Percentiles rank a stretch among this genome's conserved stretches.
Conservation (phyloP, 2,888 invertebrate genomes). For the Cosmia pyralina region DNA sequence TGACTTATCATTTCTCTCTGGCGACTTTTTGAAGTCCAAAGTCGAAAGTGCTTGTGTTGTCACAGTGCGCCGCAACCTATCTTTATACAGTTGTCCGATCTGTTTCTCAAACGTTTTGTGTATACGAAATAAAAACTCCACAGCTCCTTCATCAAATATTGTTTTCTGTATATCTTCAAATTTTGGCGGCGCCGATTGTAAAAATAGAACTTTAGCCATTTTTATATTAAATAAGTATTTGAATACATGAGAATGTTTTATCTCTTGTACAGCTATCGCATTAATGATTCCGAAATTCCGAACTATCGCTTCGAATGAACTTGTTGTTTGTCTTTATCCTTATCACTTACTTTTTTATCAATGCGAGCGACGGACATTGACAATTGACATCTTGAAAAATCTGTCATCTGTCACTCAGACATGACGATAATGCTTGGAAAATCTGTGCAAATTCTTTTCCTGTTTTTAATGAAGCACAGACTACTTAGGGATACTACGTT, state of each 20-base stretch:
- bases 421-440: too few species aligned
- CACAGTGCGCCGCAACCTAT: slow-evolving; percentile 80
- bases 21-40: slow-evolving; percentile 84
- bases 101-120: slow-evolving; percentile 86
- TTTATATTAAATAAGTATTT: background rate
- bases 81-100: slow-evolving; percentile 85
- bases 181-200: slow-evolving; percentile 88
- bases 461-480: too few species aligned
- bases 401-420: background rate
- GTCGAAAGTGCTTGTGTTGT: slow-evolving; percentile 70
- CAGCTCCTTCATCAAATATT: slow-evolving; percentile 90
- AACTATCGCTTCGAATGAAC: slow-evolving; percentile 7
- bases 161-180: slow-evolving; percentile 88
- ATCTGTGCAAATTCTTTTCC: too few species aligned
- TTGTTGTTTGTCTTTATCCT: slow-evolving; percentile 36
- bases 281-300: slow-evolving; percentile 12
- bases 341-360: slow-evolving; percentile 48
- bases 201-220: slow-evolving; percentile 79
- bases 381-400: background rate
- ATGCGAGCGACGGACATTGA: background rate
- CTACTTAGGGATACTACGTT: too few species aligned
- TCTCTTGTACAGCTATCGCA: slow-evolving; percentile 4
- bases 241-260: too few species aligned
- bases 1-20: slow-evolving; percentile 80
- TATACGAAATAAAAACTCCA: slow-evolving; percentile 89